phyloP scores from a whole-genome alignment of 2,113 vertebrate species.

The Todiramphus chloris region DNA sequence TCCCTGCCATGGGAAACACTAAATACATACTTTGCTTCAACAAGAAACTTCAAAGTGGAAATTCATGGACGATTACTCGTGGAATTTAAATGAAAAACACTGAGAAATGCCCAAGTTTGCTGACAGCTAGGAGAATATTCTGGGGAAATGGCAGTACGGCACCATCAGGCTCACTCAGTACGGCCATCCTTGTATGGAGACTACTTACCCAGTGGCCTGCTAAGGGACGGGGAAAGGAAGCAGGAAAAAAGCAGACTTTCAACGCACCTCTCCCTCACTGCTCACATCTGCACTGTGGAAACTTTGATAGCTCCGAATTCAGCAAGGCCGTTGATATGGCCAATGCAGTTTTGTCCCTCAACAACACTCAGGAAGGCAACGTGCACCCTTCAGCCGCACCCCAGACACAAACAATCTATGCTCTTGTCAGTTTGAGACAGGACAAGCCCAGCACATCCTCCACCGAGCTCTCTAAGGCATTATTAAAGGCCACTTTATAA shows the following conservation, averaged over 20 bases:
- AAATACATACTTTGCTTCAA: not conserved
- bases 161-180: not conserved
- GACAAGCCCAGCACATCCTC: not conserved
- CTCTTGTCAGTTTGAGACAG: not conserved
- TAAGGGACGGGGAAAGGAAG: not conserved
- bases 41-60: not conserved
- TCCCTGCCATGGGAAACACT: not conserved
- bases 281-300: not conserved
- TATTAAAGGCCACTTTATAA: constrained; percentile 33
- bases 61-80: not conserved
- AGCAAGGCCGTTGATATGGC: not conserved
- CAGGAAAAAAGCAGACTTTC: not conserved
- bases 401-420: not conserved
- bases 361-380: not conserved
- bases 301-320: not conserved
- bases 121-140: not conserved
- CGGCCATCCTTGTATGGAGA: fast-evolving
- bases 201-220: not conserved
- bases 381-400: fast-evolving
- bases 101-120: not conserved
- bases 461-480: not conserved
- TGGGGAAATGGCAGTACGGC: not conserved
- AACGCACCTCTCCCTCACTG: not conserved
- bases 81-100: not conserved
- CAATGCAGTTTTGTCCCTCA: not conserved